phyloP scores from a whole-genome alignment of 2,797 vertebrate genomes.

The Chelidonichthys spinosus region DNA sequence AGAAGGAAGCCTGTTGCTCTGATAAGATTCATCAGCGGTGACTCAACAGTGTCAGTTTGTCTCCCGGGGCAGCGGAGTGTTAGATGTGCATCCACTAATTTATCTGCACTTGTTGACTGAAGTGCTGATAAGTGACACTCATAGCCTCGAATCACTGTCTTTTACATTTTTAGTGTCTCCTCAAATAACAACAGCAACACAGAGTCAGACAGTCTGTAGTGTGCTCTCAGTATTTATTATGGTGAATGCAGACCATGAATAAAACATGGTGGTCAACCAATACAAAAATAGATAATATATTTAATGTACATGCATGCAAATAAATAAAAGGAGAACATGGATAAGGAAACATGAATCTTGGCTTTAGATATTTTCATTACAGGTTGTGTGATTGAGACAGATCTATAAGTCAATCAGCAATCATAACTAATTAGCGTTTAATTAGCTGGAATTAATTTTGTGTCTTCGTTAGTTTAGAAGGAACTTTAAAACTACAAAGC shows the following conservation, averaged over 20 bases:
- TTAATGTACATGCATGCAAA: not conserved
- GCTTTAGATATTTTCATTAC: not conserved
- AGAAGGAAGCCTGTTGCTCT: conserved; percentile 82
- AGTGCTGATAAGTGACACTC: conserved; percentile 64
- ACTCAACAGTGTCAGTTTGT: conserved; percentile 60
- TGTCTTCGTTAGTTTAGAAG: too few species aligned
- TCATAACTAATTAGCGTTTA: too few species aligned
- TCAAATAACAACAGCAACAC: not conserved
- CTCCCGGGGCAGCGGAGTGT: conserved; percentile 55
- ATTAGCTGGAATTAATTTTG: too few species aligned
- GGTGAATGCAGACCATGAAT: not conserved
- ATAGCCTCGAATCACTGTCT: conserved; percentile 29
- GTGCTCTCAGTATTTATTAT: not conserved
- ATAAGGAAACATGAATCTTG: not conserved
- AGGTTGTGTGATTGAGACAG: too few species aligned
- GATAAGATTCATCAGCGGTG: conserved; percentile 76
- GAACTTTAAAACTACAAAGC: too few species aligned
- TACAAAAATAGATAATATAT: not conserved
- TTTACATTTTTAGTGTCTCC: conserved; percentile 19
- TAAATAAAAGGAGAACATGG: not conserved
- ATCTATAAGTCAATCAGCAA: too few species aligned
- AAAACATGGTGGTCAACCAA: not conserved
- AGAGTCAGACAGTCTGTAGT: not conserved
- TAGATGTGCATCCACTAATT: conserved; percentile 72
- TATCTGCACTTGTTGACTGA: conserved; percentile 64